Base-by-base conservation (phyloP, 1,140 invertebrate genomes). In the Leptinotarsa texana region DNA sequence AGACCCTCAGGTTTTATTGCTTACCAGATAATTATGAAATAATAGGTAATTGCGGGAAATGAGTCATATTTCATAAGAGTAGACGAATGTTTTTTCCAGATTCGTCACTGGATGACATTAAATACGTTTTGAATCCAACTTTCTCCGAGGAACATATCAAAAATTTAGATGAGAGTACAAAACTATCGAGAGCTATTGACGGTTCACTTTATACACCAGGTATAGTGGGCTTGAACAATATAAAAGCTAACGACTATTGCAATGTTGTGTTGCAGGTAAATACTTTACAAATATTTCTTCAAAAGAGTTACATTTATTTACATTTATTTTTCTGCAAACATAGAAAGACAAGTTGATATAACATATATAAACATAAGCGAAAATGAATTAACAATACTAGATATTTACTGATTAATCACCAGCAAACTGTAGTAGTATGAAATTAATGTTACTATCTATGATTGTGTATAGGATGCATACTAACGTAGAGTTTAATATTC, bases 11-110 rank as follows among this genome's bases (percentile, higher is more conserved):
- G 82, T 99, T 99, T 87, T 99, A 99, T 85, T 99, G 98, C 87
- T 87, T 99, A 42, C 98, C 98, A 22, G 98, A 99, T 85, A 99
- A 99, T 86, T 99, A 99, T 89, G 96, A 99, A 90, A 97, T 99
- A 80, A 96, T 99, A 82, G 98, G 93, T 94, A 87, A 88, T 86
- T n/a, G 15, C 17, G 11, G 13, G 51, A 24, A 17, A 17, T n/a
- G 51, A 57, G n/a, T 57, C 51, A 42, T 42, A 11, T 42, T 11
- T 42, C 3, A 11, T 11, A 42, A 42, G 15, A 57, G 17, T 57
- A 57, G 17, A 57, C 6, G 0, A 57, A 57, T 57, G 17, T 57
- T 57, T 78, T 3, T 87, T 85, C 61, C 82, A 94, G 94, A 99
- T 91, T 98, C 97, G 2, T 99, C 98, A 6, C 85, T 99, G 75